Evolutionary conservation across 2,797 vertebrate genomes (phyloP).

Genomic region (Oreortyx pictus): DNA sequence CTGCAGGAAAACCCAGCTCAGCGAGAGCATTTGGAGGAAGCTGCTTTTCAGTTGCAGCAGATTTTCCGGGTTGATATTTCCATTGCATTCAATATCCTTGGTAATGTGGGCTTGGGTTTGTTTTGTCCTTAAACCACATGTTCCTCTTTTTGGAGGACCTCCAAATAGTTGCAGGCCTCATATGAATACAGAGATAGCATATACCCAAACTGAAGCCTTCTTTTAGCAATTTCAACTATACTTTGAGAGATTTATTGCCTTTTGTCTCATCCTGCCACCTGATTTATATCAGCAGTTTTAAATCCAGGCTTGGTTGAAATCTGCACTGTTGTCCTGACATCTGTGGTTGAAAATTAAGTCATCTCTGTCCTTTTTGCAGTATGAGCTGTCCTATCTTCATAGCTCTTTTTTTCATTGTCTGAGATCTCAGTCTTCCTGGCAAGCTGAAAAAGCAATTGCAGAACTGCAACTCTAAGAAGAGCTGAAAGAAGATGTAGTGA

Average conservation of each 20-base stretch:
- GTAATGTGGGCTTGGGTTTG: slow-evolving; percentile 71
- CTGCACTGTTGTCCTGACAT: slow-evolving; percentile 43
- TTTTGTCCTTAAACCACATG: slow-evolving; percentile 46
- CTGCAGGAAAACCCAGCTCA: slow-evolving; percentile 70
- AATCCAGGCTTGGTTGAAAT: slow-evolving; percentile 38
- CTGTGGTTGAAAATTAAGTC: slow-evolving; percentile 58
- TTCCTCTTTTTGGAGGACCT: slow-evolving; percentile 53
- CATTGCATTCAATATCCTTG: slow-evolving; percentile 83
- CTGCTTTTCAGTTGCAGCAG: slow-evolving; percentile 82
- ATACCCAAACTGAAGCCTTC: slow-evolving; percentile 50
- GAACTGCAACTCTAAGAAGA: slow-evolving; percentile 34
- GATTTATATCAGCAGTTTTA: slow-evolving; percentile 65
- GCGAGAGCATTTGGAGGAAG: slow-evolving; percentile 80
- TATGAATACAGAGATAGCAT: slow-evolving; percentile 50
- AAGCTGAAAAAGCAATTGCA: slow-evolving; percentile 49
- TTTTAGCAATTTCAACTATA: slow-evolving; percentile 47
- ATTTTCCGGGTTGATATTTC: slow-evolving; percentile 86
- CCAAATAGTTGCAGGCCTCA: slow-evolving; percentile 58
- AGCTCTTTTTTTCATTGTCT: slow-evolving; percentile 34
- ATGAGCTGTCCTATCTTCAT: neutral
- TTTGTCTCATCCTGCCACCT: slow-evolving; percentile 53
- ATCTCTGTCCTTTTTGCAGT: slow-evolving; percentile 41
- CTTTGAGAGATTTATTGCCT: slow-evolving; percentile 55
- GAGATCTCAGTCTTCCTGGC: slow-evolving; percentile 40
- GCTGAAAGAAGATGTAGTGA: slow-evolving; percentile 11